These are phyloP conservation scores for Crepidodera aurea DNA, from an alignment of 2,888 invertebrate genomes.

Conservation along the genomic window DNA sequence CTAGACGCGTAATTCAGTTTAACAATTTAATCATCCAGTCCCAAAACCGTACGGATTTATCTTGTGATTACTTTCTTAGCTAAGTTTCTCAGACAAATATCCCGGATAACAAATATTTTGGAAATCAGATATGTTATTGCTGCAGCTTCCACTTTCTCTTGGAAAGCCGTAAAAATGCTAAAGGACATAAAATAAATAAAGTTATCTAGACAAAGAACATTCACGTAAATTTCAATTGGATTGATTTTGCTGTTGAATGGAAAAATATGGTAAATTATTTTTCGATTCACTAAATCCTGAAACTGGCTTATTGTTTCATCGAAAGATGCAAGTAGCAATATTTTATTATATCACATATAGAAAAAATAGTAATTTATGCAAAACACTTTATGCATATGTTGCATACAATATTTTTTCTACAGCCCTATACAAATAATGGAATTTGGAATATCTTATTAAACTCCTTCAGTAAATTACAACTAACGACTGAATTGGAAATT, in stretches of 20 bases:
- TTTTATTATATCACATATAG: no score
- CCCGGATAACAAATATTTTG: conserved; percentile 30
- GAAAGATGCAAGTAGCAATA: conserved; percentile 1
- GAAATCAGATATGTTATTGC: conserved; percentile 33
- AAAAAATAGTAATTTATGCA: no score
- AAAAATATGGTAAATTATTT: neutral
- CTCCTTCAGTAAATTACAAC: no score
- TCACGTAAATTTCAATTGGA: neutral
- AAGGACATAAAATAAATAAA: conserved; percentile 9
- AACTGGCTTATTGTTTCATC: neutral
- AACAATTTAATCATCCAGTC: neutral
- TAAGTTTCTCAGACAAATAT: conserved; percentile 26
- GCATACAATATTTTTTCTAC: no score
- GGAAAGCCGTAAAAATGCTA: conserved; percentile 6
- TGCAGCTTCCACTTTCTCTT: conserved; percentile 27
- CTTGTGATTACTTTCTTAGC: conserved; percentile 10
- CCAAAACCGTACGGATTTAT: neutral
- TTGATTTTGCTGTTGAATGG: neutral
- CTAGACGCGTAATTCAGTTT: neutral
- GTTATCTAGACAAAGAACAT: conserved; percentile 9
- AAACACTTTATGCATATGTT: no score
- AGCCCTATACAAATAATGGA: no score
- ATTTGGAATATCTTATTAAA: no score
- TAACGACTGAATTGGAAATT: no score
- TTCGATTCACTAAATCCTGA: neutral